Evolutionary conservation across 2,888 invertebrate genomes (phyloP), one percentile per base, ranked within the genome.

Genomic region (Idaea dimidiata): DNA sequence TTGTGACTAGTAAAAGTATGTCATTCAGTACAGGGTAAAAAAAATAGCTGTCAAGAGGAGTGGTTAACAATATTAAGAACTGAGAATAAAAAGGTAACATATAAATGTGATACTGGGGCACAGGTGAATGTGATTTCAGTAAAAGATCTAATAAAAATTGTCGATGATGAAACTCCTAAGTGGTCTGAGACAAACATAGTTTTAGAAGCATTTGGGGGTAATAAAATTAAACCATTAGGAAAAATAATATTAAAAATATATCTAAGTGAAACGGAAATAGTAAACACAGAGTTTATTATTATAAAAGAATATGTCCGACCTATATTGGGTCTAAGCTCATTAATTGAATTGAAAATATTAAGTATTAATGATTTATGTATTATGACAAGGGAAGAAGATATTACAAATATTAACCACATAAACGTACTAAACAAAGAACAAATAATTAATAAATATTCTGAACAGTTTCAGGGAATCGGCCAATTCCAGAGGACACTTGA

Each of bases 391-490:
- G 10, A 6, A 43, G 31, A 64, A 53, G 59, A 54, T 60, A 61
- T 59, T 63, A 58, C 24, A 17, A 63, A 63, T 58, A 60, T 43
- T 31, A 24, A 56, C 31, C 61, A 63, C 55, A 60, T 43, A 17
- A 24, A 56, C 31, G 57, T 31, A n/a, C 18, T 54, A 33, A 61
- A 57, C 16, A 61, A 62, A 31, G 58, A 63, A 62, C n/a, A 56
- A 55, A 43, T 43, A 60, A n/a, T 59, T 1, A 43, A 24, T 57
- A 56, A 62, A 0, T 72, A 70, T 60, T 32, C 59, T 0, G 64
- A 69, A 59, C 67, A 72, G 24, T 71, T 71, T 68, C 7, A 71
- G 18, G 74, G 72, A 2, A 54, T 72, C 18, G 71, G 70, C 3
- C 63, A 63, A 57, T 60, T 71, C 56, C 73, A 71, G 0, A 71